Conservation (phyloP, 2,113 vertebrate genomes). For the Sciurus niger region DNA sequence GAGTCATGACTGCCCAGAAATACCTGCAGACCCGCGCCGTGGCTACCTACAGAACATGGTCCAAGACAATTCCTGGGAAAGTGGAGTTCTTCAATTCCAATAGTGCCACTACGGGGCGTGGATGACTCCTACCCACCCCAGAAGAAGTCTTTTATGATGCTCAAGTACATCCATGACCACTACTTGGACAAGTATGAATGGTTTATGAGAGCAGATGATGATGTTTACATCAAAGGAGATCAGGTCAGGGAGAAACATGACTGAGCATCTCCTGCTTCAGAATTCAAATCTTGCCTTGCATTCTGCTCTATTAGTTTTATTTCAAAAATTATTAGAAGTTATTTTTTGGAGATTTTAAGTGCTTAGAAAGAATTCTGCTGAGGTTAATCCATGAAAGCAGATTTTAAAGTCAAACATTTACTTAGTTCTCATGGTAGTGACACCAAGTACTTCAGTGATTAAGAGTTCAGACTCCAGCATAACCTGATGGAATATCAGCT, state of each 20-base stretch:
- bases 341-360: not conserved
- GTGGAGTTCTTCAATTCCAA: constrained; percentile 98
- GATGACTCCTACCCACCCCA: constrained; percentile 96
- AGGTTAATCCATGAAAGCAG: not conserved
- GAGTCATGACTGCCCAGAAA: constrained; percentile 98
- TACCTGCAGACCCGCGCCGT: constrained; percentile 96
- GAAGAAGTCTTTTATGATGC: constrained; percentile 94
- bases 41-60: constrained; percentile 96
- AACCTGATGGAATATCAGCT: not conserved
- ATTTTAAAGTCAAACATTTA: not conserved
- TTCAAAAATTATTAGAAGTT: not conserved
- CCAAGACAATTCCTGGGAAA: constrained; percentile 95
- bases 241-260: not conserved
- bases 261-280: fast-evolving
- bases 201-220: no score
- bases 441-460: not conserved
- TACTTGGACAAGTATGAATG: constrained; percentile 89
- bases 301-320: not conserved
- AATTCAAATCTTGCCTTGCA: not conserved
- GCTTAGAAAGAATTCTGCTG: not conserved
- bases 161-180: constrained; percentile 93
- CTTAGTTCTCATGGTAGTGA: not conserved
- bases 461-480: not conserved
- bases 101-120: constrained; percentile 94
- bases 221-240: not conserved